A percentile compares a stretch with the other conserved stretches of the same genome.
phyloP scores from a whole-genome alignment of 2,797 vertebrate species.

The Brotula barbata region DNA sequence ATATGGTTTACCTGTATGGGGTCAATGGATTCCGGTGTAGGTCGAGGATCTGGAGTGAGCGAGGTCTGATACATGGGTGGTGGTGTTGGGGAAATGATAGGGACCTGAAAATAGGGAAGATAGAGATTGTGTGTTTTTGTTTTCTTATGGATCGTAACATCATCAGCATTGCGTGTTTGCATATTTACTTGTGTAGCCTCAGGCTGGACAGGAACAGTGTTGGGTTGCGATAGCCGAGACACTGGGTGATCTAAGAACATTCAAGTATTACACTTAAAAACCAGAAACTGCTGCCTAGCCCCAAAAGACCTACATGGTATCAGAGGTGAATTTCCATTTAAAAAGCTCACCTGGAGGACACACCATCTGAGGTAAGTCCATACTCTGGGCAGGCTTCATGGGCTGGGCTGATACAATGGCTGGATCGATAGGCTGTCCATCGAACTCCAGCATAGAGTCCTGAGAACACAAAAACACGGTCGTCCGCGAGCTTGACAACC shows the following conservation, averaged over 20 bases:
- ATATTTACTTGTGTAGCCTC: slow-evolving; percentile 90
- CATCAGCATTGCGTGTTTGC: not conserved
- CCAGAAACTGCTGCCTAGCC: not conserved
- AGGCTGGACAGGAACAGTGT: slow-evolving; percentile 86
- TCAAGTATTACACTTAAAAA: slow-evolving; percentile 16
- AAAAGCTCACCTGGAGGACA: slow-evolving; percentile 86
- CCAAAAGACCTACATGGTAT: not conserved
- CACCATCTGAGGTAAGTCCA: slow-evolving; percentile 92
- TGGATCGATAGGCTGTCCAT: slow-evolving; percentile 92
- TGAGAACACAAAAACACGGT: slow-evolving; percentile 53
- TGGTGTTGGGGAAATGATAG: slow-evolving; percentile 89
- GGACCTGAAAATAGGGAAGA: slow-evolving; percentile 75
- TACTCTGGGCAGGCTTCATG: slow-evolving; percentile 89
- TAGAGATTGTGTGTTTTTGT: too few relatives aligned
- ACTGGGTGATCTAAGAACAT: slow-evolving; percentile 86
- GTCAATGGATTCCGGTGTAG: slow-evolving; percentile 88
- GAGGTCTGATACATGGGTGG: slow-evolving; percentile 89
- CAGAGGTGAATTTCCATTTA: not conserved
- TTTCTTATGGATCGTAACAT: not conserved
- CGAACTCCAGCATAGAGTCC: slow-evolving; percentile 98
- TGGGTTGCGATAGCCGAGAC: slow-evolving; percentile 87
- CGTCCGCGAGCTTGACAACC: not conserved
- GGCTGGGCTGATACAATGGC: slow-evolving; percentile 96
- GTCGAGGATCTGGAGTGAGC: slow-evolving; percentile 86
- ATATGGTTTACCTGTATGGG: slow-evolving; percentile 87